These are phyloP conservation scores for Beroe forskalii DNA, from an alignment of 37 sponge, comb jelly and placozoan species.

Conservation along the genomic window DNA sequence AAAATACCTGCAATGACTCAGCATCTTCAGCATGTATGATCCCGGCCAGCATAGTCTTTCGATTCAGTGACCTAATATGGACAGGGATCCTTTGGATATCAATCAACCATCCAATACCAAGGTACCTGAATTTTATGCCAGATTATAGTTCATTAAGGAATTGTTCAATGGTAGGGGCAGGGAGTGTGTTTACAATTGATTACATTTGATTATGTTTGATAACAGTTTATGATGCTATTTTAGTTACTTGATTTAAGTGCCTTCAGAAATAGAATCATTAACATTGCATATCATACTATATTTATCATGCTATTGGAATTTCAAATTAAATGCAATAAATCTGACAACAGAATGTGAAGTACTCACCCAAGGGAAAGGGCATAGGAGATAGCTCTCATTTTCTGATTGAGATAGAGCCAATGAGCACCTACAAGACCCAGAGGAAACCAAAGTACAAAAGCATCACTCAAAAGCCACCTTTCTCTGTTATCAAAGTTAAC, in stretches of 20 bases:
- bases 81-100: slow-evolving; percentile 3
- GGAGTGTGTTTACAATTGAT: too few relatives aligned
- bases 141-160: too few relatives aligned
- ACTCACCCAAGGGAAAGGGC: slow-evolving; percentile 22
- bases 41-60: slow-evolving; percentile 23
- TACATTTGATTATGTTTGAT: too few relatives aligned
- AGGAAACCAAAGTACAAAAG: slow-evolving; percentile 28
- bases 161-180: too few relatives aligned
- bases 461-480: neutral
- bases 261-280: too few relatives aligned
- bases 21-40: slow-evolving; percentile 40
- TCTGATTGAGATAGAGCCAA: slow-evolving; percentile 16
- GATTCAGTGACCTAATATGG: slow-evolving; percentile 2
- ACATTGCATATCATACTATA: too few relatives aligned
- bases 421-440: slow-evolving; percentile 15
- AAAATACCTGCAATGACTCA: slow-evolving; percentile 16
- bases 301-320: too few relatives aligned
- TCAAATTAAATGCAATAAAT: too few relatives aligned
- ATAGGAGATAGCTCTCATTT: neutral
- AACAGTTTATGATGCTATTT: too few relatives aligned
- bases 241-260: too few relatives aligned
- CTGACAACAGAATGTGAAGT: too few relatives aligned
- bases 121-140: neutral
- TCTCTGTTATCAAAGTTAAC: neutral
- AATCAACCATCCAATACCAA: slow-evolving; percentile 33